phyloP scores from a whole-genome alignment of 2,113 vertebrate genomes.

The Cettia cetti region DNA sequence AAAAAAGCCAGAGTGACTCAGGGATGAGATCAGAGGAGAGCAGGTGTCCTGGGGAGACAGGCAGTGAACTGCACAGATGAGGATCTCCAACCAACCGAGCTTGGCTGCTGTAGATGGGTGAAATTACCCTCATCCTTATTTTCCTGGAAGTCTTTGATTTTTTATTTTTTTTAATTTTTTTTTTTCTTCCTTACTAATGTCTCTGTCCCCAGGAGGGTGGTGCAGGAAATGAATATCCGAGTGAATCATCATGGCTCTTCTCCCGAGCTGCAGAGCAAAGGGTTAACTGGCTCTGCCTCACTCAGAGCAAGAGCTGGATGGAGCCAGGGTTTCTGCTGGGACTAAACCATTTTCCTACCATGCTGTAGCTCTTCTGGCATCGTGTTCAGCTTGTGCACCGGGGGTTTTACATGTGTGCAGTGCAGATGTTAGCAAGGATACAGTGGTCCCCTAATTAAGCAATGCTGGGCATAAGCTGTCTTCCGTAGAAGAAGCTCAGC shows the following conservation, averaged over 20 bases:
- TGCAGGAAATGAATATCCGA: neutral
- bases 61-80: neutral
- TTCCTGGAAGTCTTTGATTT: neutral
- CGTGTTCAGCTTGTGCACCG: neutral
- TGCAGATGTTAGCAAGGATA: constrained; percentile 51
- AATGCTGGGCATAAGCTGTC: neutral
- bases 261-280: fast-evolving
- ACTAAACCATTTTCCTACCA: neutral
- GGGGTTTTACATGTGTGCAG: constrained; percentile 6
- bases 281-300: neutral
- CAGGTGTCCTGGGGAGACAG: neutral
- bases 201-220: neutral
- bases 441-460: neutral
- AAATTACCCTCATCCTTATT: neutral
- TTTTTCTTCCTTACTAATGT: neutral
- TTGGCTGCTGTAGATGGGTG: neutral
- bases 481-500: neutral
- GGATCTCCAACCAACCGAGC: neutral
- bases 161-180: too few relatives aligned
- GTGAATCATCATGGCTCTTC: neutral
- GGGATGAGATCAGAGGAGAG: neutral
- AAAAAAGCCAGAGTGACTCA: neutral
- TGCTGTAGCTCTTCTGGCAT: neutral
- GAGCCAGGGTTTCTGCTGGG: neutral
- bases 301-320: neutral